phyloP scores from a whole-genome alignment of 2,797 vertebrate genomes.

The Catharus ustulatus region DNA sequence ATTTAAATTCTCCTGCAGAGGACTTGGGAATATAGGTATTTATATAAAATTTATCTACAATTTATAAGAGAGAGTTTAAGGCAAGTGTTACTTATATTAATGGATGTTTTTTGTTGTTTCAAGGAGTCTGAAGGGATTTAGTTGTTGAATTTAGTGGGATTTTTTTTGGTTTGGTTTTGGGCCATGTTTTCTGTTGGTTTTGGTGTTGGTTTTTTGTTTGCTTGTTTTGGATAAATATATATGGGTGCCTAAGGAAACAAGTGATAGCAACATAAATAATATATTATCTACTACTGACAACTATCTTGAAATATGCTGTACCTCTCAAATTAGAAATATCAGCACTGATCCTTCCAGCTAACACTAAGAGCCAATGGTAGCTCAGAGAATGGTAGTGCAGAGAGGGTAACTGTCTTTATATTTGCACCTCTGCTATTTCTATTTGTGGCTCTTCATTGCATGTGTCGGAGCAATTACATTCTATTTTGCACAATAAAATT shows the following conservation, averaged over 20 bases:
- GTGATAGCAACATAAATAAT: not conserved
- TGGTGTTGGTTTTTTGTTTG: not conserved
- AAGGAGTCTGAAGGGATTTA: not conserved
- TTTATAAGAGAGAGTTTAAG: not conserved
- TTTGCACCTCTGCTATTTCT: not conserved
- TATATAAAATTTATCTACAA: not conserved
- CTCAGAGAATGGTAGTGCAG: not conserved
- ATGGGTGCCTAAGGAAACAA: not conserved
- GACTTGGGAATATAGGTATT: not conserved
- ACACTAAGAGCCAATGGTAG: not conserved
- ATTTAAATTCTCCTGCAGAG: not conserved
- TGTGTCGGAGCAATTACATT: not conserved
- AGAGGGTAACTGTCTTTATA: not conserved
- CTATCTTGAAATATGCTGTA: not conserved
- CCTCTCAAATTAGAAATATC: not conserved
- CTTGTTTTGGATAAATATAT: not conserved
- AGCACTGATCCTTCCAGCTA: not conserved
- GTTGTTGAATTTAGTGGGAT: not conserved
- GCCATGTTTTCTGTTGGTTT: not conserved
- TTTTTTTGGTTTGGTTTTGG: not conserved
- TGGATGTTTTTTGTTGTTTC: not conserved
- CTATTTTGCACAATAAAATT: not conserved
- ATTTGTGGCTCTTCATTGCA: not conserved
- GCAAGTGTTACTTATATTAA: not conserved
- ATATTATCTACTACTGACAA: not conserved